phyloP scores from a whole-genome alignment of 1,140 invertebrate genomes.

The Drosophila sp. region DNA sequence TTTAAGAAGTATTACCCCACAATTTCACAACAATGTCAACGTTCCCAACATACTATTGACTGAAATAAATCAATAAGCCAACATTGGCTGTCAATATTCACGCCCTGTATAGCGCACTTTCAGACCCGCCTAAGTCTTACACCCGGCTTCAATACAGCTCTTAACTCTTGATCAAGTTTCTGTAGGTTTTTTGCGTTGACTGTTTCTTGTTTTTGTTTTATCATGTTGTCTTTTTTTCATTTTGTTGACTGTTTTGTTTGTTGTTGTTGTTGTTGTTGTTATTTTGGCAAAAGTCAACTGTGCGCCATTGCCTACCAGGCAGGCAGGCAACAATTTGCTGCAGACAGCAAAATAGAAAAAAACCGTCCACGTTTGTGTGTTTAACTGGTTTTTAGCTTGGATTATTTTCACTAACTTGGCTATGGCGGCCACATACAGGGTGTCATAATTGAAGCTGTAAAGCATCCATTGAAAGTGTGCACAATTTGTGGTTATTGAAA shows the following conservation, averaged over 20 bases:
- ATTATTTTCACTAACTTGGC: constrained; percentile 39
- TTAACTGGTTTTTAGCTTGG: constrained; percentile 66
- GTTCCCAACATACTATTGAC: constrained; percentile 3
- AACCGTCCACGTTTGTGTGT: constrained; percentile 59
- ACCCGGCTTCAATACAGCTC: constrained; percentile 50
- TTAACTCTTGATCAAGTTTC: constrained; percentile 78
- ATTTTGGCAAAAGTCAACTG: constrained; percentile 76
- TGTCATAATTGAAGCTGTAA: constrained; percentile 1
- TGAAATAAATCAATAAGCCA: constrained; percentile 27
- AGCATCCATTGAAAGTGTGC: background rate
- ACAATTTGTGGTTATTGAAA: background rate
- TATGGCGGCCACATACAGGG: constrained; percentile 36
- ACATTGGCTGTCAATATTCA: constrained; percentile 62
- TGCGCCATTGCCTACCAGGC: constrained; percentile 48
- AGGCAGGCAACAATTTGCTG: constrained; percentile 66
- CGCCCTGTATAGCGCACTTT: constrained; percentile 63
- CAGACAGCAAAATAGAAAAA: constrained; percentile 59
- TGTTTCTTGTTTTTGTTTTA: constrained; percentile 62
- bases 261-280: constrained; percentile 22
- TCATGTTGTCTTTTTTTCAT: constrained; percentile 19
- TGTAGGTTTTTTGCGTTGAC: constrained; percentile 62
- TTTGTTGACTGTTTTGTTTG: constrained; percentile 24
- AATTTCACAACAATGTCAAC: background rate
- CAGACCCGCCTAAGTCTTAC: constrained; percentile 57
- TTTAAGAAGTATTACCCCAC: background rate